Conservation (phyloP, 2,797 vertebrate genomes). For the Trichosurus vulpecula region DNA sequence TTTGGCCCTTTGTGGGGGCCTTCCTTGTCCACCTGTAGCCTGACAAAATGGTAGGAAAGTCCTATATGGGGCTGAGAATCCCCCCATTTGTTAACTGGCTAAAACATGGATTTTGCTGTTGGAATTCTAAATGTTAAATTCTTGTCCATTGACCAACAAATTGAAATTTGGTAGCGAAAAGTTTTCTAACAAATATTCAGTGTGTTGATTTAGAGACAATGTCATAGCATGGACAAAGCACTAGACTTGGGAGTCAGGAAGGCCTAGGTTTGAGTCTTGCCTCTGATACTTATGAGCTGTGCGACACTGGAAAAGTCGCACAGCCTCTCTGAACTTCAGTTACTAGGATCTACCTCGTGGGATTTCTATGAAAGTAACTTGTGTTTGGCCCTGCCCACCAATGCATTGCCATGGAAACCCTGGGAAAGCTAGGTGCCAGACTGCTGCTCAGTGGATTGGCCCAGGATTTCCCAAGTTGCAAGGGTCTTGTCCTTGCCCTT, state of each 20-base stretch:
- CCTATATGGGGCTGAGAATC: neutral
- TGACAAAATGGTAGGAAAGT: neutral
- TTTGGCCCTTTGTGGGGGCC: neutral
- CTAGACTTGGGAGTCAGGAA: neutral
- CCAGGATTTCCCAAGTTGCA: neutral
- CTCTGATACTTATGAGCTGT: neutral
- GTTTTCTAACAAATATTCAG: neutral
- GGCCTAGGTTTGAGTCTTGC: neutral
- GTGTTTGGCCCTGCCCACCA: neutral
- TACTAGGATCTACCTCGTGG: rapidly evolving
- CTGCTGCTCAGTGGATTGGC: neutral
- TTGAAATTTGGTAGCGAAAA: neutral
- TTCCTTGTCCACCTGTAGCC: neutral
- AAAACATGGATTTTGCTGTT: neutral
- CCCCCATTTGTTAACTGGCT: neutral
- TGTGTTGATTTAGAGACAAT: neutral
- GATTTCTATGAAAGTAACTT: neutral
- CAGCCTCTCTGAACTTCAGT: neutral
- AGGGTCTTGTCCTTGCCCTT: neutral
- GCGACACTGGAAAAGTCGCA: neutral
- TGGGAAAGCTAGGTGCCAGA: neutral
- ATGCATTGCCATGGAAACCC: neutral
- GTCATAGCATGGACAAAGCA: neutral
- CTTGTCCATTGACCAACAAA: neutral
- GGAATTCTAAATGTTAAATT: neutral